Percentiles rank a stretch among this genome's conserved stretches.
Evolutionary conservation across 2,113 vertebrate genomes (phyloP).

Genomic region (Stomatorhinus ivindoensis): DNA sequence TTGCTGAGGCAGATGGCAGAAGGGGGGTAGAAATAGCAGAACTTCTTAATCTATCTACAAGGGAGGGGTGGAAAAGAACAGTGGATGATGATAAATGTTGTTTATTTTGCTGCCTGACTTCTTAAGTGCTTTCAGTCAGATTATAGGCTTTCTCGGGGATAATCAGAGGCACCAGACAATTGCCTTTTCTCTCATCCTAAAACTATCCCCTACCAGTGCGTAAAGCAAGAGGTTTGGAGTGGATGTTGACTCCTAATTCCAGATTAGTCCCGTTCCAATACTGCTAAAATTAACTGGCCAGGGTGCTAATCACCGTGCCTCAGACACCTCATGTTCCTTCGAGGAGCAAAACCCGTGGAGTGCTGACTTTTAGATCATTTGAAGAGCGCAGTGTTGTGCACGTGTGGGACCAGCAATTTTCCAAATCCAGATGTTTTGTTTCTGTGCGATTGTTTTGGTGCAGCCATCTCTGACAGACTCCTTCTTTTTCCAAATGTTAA

Average conservation of each 20-base stretch:
- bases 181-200: slow-evolving; percentile 67
- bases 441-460: not conserved
- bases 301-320: slow-evolving; percentile 65
- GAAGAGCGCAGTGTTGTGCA: slow-evolving; percentile 32
- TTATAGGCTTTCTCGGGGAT: slow-evolving; percentile 78
- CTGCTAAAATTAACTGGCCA: slow-evolving; percentile 69
- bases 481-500: not conserved
- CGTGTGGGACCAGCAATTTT: slow-evolving; percentile 19
- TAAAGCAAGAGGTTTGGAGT: slow-evolving; percentile 62
- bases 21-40: slow-evolving; percentile 45
- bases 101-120: slow-evolving; percentile 82
- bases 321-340: slow-evolving; percentile 38
- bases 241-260: slow-evolving; percentile 71
- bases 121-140: slow-evolving; percentile 71
- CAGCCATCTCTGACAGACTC: not conserved
- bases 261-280: slow-evolving; percentile 69
- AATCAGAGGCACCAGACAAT: slow-evolving; percentile 74
- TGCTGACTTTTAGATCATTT: slow-evolving; percentile 30
- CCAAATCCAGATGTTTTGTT: not conserved
- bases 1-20: slow-evolving; percentile 69
- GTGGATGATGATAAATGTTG: slow-evolving; percentile 76
- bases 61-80: slow-evolving; percentile 52
- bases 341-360: slow-evolving; percentile 40
- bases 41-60: slow-evolving; percentile 41
- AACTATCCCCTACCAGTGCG: slow-evolving; percentile 59